Evolutionary conservation across 2,888 invertebrate genomes (phyloP).

Genomic region (Eutolmus rufibarbis): DNA sequence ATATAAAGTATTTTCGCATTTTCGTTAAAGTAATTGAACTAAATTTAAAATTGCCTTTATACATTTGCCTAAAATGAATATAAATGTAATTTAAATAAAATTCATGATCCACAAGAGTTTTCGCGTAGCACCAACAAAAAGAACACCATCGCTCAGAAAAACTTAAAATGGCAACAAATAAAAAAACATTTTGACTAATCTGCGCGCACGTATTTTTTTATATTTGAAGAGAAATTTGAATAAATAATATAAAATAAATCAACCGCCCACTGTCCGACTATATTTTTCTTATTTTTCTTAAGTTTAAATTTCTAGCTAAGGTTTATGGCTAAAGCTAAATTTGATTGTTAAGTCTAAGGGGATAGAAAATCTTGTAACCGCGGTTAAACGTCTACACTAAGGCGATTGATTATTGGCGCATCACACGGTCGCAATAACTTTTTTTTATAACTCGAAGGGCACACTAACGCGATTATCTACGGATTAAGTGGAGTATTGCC

Average conservation of each 20-base stretch:
- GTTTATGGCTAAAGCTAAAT: slow-evolving; percentile 16
- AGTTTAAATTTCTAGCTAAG: slow-evolving; percentile 10
- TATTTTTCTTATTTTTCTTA: background rate
- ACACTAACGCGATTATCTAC: slow-evolving; percentile 21
- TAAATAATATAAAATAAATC: background rate
- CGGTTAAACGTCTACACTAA: slow-evolving; percentile 22
- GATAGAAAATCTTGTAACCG: slow-evolving; percentile 14
- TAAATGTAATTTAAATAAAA: background rate
- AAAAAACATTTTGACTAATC: background rate
- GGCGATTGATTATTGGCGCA: slow-evolving; percentile 27
- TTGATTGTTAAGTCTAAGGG: slow-evolving; percentile 14
- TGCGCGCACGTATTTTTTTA: background rate
- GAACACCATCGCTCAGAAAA: background rate
- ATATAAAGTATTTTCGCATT: too few species aligned
- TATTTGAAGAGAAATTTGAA: background rate
- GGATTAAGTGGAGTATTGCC: slow-evolving; percentile 8
- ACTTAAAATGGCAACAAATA: slow-evolving; percentile 2
- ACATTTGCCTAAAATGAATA: background rate
- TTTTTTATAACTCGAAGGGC: background rate
- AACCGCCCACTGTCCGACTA: background rate
- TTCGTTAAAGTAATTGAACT: background rate
- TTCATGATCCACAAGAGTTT: background rate
- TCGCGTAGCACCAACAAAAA: background rate
- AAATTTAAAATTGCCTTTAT: background rate
- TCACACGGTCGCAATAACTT: background rate